phyloP scores from a whole-genome alignment of 1,140 invertebrate genomes.

The roundworm (Caenorhabditis elegans) region DNA sequence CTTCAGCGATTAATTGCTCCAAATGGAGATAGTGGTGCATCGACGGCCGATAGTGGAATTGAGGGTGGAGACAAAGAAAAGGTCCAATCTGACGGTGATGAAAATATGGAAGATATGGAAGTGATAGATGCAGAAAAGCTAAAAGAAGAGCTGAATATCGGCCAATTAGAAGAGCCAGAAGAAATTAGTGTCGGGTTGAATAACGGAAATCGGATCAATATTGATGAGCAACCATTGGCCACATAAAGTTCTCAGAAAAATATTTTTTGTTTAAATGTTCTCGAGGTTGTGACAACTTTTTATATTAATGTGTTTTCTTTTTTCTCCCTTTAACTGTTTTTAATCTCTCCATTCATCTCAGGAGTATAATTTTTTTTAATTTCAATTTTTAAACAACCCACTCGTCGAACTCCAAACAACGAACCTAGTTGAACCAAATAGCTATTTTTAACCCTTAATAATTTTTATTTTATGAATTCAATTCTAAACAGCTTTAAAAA shows the following conservation, averaged over 20 bases:
- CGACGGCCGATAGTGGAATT: background rate
- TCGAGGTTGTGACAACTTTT: background rate
- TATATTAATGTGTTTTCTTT: background rate
- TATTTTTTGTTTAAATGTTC: background rate
- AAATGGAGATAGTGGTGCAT: background rate
- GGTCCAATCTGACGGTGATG: background rate
- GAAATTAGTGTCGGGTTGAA: constrained; percentile 23
- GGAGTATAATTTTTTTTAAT: too few relatives aligned
- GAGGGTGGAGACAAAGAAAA: constrained; percentile 1
- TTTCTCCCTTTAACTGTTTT: too few relatives aligned
- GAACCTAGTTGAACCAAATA: too few relatives aligned
- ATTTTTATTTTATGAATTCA: background rate
- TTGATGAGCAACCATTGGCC: background rate
- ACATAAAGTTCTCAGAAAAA: background rate
- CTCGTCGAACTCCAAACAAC: too few relatives aligned
- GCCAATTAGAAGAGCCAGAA: background rate
- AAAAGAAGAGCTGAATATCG: constrained; percentile 12
- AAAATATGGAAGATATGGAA: constrained; percentile 22
- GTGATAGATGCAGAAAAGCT: constrained; percentile 11
- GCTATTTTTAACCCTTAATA: too few relatives aligned
- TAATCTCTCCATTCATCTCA: too few relatives aligned
- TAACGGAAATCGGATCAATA: background rate
- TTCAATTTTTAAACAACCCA: too few relatives aligned
- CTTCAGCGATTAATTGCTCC: background rate
- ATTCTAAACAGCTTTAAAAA: background rate